These are phyloP conservation scores for Calcarius ornatus DNA, from an alignment of 2,113 vertebrate genomes.

Conservation along the genomic window DNA sequence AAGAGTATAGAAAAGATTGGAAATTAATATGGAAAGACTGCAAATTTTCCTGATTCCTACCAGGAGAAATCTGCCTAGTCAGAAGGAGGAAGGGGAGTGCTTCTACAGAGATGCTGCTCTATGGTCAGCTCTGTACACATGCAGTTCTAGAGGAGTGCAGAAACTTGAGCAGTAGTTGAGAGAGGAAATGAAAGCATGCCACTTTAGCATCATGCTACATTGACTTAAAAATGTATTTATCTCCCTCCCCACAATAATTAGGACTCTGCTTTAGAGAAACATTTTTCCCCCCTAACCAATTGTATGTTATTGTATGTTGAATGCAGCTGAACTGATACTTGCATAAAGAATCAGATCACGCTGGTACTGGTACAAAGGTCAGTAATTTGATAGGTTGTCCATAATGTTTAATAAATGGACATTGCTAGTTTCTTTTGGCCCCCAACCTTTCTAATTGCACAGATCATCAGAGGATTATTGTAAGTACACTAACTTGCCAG, in stretches of 20 bases:
- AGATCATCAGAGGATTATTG: not conserved
- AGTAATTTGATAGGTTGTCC: not conserved
- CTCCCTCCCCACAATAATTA: not conserved
- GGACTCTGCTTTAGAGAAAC: not conserved
- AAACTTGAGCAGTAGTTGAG: not conserved
- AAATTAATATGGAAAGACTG: not conserved
- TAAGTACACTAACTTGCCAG: not conserved
- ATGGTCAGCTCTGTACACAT: not conserved
- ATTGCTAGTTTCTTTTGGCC: not conserved
- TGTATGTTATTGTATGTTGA: not conserved
- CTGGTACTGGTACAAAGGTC: not conserved
- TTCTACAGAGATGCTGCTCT: not conserved
- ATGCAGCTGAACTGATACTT: not conserved
- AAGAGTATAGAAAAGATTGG: not conserved
- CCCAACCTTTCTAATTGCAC: not conserved
- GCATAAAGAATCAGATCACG: not conserved
- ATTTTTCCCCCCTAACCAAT: not conserved
- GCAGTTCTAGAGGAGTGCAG: not conserved
- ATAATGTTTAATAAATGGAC: not conserved
- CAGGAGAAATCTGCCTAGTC: not conserved
- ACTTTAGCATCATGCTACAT: not conserved
- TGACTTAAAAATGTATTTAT: not conserved
- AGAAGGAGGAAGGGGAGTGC: not conserved
- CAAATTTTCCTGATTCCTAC: not conserved
- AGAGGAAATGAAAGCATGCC: not conserved